Base-by-base conservation (phyloP, 2,888 invertebrate species). In the Eupithecia subfuscata region DNA sequence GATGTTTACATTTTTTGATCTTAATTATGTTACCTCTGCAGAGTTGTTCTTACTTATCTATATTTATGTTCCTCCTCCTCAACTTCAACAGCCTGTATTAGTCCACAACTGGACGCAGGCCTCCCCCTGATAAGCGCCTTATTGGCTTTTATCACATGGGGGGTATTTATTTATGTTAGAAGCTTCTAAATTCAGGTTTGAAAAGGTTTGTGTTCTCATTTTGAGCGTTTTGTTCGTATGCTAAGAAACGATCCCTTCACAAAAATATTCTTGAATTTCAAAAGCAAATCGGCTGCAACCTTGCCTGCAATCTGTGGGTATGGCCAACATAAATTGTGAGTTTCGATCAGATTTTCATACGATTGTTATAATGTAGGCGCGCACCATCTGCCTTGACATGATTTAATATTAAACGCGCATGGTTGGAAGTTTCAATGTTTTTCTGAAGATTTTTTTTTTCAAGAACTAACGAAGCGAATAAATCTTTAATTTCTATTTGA, bases 351-450 rank as follows among this genome's bases (percentile, higher is more conserved):
- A 78, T 75, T 78, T 80, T 75, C 78, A 80, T 75, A 70, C 71
- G 67, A 75, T 78, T 77, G 77, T 72, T 75, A 70, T 80, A 75
- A 76, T 78, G 75, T 75, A 77, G 71, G 60, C 73, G 75, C 71
- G 73, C 72, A 74, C 70, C 76, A 78, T 78, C 77, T 77, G 78
- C 78, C 80, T 78, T 77, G 78, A 78, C 78, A 78, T 80, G 74
- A 77, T 80, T 80, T 75, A 76, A 78, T 77, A 80, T 75, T 74
- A 72, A 78, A 75, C 74, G 69, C 71, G 74, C 72, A 77, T 69
- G 74, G 74, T 70, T 70, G 68, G 68, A 70, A 76, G 70, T 71
- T 77, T 74, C 73, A 76, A 71, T 75, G 52, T 65, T 76, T 73
- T 72, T 71, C 48, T 70, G n/a, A 72, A 34, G 64, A 73, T 74